Conservation (phyloP, 2,888 invertebrate genomes). For the Andricus curvator region DNA sequence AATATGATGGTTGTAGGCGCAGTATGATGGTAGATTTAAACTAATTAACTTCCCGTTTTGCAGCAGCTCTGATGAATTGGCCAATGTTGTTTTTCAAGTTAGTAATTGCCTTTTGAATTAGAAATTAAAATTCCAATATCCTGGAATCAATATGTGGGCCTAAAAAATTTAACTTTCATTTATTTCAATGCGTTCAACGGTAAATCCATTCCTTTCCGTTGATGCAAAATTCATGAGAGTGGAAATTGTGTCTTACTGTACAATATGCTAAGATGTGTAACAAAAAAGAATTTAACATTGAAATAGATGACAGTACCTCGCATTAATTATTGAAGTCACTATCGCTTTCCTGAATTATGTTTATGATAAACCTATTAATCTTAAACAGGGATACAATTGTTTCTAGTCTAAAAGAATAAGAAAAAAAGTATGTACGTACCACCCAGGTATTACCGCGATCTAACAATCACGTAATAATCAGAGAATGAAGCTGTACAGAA, state of each 20-base stretch:
- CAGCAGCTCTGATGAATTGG: background rate
- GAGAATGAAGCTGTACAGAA: too few relatives aligned
- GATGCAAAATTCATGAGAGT: constrained; percentile 22
- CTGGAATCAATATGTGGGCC: background rate
- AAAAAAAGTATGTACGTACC: too few relatives aligned
- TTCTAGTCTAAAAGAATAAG: too few relatives aligned
- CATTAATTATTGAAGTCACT: background rate
- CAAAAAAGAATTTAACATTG: constrained; percentile 10
- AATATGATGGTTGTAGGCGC: constrained; percentile 7
- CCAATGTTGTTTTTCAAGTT: background rate
- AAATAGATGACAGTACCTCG: constrained; percentile 3
- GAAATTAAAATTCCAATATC: background rate
- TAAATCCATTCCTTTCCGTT: constrained; percentile 22
- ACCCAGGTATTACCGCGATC: too few relatives aligned
- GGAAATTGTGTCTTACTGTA: constrained; percentile 24
- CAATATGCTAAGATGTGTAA: constrained; percentile 15
- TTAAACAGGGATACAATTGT: too few relatives aligned
- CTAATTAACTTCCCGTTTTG: constrained; percentile 23
- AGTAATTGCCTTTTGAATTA: background rate
- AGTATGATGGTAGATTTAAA: background rate
- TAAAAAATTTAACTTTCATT: constrained; percentile 14
- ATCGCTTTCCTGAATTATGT: background rate
- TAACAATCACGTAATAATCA: too few relatives aligned
- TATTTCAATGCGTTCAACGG: constrained; percentile 20
- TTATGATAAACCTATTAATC: too few relatives aligned